Evolutionary conservation across 1,140 invertebrate species (phyloP).

Genomic region (Zeugodacus cucurbitae): DNA sequence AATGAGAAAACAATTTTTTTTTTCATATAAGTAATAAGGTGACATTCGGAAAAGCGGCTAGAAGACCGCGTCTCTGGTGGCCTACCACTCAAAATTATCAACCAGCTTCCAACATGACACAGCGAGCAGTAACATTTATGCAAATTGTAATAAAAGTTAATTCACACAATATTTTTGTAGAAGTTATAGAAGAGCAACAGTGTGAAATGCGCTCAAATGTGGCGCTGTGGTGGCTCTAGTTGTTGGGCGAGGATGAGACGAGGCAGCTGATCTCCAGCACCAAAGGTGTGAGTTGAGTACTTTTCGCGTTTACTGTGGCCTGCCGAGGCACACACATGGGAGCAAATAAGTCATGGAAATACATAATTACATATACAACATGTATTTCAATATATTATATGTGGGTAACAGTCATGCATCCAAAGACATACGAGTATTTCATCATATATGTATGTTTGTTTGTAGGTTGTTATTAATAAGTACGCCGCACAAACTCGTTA

Average conservation of each 20-base stretch:
- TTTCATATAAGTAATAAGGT: background rate
- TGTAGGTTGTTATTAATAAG: background rate
- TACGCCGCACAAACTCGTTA: background rate
- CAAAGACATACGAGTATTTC: too few relatives aligned
- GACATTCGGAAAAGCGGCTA: background rate
- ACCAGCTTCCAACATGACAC: background rate
- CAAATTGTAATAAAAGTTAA: constrained; percentile 32
- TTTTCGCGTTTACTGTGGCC: background rate
- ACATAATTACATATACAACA: background rate
- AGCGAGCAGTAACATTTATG: background rate
- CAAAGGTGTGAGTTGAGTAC: background rate
- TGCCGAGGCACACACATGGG: background rate
- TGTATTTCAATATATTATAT: background rate
- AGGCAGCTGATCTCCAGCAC: background rate
- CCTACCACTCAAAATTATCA: background rate
- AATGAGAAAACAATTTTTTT: background rate
- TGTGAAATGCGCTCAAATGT: background rate
- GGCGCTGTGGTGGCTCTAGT: background rate
- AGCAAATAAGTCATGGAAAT: background rate
- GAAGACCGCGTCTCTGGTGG: background rate
- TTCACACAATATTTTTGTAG: background rate
- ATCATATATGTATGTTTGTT: too few relatives aligned
- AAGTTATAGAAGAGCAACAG: background rate
- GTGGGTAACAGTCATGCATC: too few relatives aligned
- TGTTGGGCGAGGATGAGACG: too few relatives aligned